Conservation (phyloP, 2,113 vertebrate species). For the Clarias gariepinus region DNA sequence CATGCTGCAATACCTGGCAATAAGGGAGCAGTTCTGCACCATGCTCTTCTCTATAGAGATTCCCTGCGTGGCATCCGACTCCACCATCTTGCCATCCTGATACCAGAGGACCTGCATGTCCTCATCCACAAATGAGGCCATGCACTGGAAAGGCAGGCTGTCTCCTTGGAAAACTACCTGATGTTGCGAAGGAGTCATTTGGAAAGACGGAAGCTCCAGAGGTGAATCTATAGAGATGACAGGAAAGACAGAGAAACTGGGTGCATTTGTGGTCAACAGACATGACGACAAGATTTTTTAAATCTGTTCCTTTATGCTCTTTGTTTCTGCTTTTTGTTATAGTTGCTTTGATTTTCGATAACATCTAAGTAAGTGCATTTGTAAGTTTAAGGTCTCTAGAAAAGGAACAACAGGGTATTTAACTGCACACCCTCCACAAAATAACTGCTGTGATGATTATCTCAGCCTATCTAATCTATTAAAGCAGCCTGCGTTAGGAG, state of each 20-base stretch:
- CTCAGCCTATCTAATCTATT: too few relatives aligned
- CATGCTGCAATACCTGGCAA: slow-evolving; percentile 81
- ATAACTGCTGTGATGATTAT: too few relatives aligned
- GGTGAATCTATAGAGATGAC: slow-evolving; percentile 79
- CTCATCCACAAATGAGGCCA: slow-evolving; percentile 91
- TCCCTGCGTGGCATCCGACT: slow-evolving; percentile 87
- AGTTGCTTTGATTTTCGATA: too few relatives aligned
- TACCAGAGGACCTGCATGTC: slow-evolving; percentile 98
- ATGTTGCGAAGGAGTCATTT: slow-evolving; percentile 91
- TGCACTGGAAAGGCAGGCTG: slow-evolving; percentile 94
- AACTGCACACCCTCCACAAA: slow-evolving; percentile 8
- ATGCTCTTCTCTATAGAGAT: slow-evolving; percentile 95
- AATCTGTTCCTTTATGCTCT: too few relatives aligned
- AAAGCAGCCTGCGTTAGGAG: too few relatives aligned
- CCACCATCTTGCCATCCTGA: slow-evolving; percentile 91
- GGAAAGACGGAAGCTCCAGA: slow-evolving; percentile 92
- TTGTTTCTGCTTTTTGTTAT: too few relatives aligned
- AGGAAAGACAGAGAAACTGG: neutral
- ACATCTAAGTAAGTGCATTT: too few relatives aligned
- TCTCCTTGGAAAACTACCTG: slow-evolving; percentile 98
- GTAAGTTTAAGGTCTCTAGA: too few relatives aligned
- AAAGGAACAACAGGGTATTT: too few relatives aligned
- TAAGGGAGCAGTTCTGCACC: slow-evolving; percentile 96
- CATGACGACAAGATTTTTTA: too few relatives aligned
- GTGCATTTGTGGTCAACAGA: neutral